Evolutionary conservation across 2,797 vertebrate species (phyloP).

Genomic region (Psittacula echo): DNA sequence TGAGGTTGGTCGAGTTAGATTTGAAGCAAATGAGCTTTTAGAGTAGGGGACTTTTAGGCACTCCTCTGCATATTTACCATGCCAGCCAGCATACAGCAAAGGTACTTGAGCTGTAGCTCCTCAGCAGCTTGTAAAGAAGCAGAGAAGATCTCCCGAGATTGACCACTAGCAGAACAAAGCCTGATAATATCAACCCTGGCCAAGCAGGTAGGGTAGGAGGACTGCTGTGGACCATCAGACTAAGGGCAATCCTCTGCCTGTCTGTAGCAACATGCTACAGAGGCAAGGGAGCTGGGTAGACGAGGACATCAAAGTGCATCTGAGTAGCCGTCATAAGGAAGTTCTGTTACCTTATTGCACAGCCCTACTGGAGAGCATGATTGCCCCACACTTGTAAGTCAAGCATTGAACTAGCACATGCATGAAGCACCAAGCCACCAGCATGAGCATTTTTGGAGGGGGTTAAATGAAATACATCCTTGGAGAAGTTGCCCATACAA

Average conservation of each 20-base stretch:
- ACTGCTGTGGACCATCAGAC: background rate
- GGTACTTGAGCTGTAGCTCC: background rate
- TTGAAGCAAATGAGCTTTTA: background rate
- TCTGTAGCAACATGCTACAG: background rate
- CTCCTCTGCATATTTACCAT: background rate
- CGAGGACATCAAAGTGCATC: background rate
- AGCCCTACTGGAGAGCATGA: background rate
- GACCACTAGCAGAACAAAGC: background rate
- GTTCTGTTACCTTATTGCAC: background rate
- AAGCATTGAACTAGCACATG: background rate
- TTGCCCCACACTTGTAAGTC: background rate
- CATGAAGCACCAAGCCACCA: background rate
- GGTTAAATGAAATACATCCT: background rate
- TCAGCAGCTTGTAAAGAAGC: background rate
- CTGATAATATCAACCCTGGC: background rate
- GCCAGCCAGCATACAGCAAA: background rate
- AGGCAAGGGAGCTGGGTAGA: background rate
- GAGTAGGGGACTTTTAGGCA: background rate
- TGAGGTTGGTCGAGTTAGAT: background rate
- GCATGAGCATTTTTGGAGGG: background rate
- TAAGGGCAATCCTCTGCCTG: rapidly evolving
- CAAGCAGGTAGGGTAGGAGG: background rate
- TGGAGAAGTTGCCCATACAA: background rate
- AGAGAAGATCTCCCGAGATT: background rate
- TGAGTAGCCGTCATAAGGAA: background rate